phyloP scores from a whole-genome alignment of 2,113 vertebrate genomes.

The Cygnus atratus region DNA sequence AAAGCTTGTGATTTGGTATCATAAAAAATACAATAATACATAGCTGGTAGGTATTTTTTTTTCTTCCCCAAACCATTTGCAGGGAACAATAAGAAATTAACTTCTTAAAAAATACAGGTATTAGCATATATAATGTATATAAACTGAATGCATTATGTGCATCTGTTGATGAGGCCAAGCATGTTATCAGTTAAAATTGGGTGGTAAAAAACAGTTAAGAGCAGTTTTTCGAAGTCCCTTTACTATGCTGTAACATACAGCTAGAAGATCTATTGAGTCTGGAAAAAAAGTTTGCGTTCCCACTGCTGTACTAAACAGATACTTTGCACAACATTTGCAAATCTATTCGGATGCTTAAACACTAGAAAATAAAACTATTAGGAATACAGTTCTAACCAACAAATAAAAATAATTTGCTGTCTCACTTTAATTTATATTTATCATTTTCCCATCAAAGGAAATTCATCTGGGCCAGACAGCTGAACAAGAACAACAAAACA shows the following conservation, averaged over 20 bases:
- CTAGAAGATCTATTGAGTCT: not conserved
- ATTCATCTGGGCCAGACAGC: not conserved
- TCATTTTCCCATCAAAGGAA: not conserved
- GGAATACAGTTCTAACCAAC: not conserved
- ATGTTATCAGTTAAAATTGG: not conserved
- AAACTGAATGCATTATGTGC: not conserved
- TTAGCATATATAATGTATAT: not conserved
- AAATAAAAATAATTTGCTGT: not conserved
- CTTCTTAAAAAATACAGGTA: not conserved
- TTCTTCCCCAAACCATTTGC: not conserved
- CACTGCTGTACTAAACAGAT: not conserved
- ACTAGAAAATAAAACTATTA: not conserved
- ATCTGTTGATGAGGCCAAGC: not conserved
- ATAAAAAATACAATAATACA: not conserved
- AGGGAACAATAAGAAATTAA: rapidly evolving
- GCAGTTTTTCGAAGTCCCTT: not conserved
- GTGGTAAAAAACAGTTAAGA: not conserved
- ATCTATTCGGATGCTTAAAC: not conserved
- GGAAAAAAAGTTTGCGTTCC: not conserved
- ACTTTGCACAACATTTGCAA: not conserved
- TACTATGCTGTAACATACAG: not conserved
- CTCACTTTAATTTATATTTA: not conserved
- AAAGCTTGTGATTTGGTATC: not conserved
- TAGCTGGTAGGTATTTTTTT: not conserved
- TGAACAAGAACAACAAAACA: not conserved